Conservation (phyloP, 64 coral and sea anemone genomes). For the Anthopleura sola region DNA sequence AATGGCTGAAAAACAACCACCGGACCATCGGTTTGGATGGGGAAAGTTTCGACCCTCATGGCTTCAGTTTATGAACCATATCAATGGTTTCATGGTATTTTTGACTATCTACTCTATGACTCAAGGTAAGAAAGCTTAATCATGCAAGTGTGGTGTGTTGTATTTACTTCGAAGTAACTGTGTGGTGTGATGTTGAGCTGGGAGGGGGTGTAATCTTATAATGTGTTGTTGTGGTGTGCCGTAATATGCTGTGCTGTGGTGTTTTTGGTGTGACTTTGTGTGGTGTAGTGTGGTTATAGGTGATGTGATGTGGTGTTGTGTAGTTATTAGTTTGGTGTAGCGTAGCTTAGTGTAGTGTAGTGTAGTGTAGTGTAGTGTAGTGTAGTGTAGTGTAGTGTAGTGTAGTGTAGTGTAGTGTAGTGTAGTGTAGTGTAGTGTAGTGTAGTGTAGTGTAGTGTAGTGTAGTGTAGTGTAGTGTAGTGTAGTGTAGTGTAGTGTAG, state of each 20-base stretch:
- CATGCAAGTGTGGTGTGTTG: too few relatives aligned
- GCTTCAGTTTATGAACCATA: conserved; percentile 58
- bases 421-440: too few relatives aligned
- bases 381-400: neutral
- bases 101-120: conserved; percentile 10
- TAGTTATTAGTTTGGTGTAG: too few relatives aligned
- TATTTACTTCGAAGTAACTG: too few relatives aligned
- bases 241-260: too few relatives aligned
- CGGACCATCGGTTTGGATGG: conserved; percentile 62
- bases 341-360: neutral
- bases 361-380: too few relatives aligned
- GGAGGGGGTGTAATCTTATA: too few relatives aligned
- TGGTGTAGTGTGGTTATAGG: neutral
- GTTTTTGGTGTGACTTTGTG: neutral
- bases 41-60: conserved; percentile 51
- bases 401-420: neutral
- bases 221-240: too few relatives aligned
- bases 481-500: too few relatives aligned
- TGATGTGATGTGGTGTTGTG: too few relatives aligned
- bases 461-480: neutral
- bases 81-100: conserved; percentile 52
- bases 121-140: conserved; percentile 35
- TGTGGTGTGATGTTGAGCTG: neutral
- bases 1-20: neutral
- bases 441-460: neutral